These are phyloP conservation scores for Nibea coibor DNA, from an alignment of 2,113 vertebrate genomes.

Conservation along the genomic window DNA sequence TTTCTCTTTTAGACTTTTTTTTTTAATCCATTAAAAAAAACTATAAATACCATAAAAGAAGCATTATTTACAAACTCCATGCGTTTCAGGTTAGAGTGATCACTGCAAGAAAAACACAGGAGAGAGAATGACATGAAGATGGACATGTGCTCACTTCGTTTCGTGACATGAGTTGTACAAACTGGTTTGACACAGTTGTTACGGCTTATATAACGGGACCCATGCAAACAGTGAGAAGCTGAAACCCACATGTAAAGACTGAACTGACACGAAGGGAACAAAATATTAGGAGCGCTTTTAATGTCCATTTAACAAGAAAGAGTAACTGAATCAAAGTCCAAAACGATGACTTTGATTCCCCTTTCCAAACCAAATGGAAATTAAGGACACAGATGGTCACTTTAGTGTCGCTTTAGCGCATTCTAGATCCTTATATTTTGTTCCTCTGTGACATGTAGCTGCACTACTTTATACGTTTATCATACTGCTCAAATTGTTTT, in stretches of 20 bases:
- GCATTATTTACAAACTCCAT: constrained; percentile 99
- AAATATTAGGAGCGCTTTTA: constrained; percentile 19
- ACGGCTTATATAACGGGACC: not conserved
- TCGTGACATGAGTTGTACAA: constrained; percentile 27
- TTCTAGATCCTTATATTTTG: not conserved
- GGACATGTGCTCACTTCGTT: constrained; percentile 25
- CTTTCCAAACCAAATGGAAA: not conserved
- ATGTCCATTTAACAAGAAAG: not conserved
- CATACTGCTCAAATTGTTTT: constrained; percentile 52
- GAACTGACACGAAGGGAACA: not conserved
- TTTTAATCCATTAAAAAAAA: constrained; percentile 84
- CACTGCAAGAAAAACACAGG: constrained; percentile 91
- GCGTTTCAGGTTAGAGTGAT: constrained; percentile 95
- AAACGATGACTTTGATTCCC: not conserved
- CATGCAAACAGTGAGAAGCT: constrained; percentile 59
- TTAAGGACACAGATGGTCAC: not conserved
- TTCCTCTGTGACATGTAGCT: not conserved
- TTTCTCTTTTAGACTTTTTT: constrained; percentile 67
- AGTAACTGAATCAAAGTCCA: not conserved
- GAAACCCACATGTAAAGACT: constrained; percentile 20
- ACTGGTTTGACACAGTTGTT: constrained; percentile 34
- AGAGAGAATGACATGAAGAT: constrained; percentile 59
- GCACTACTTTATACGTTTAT: not conserved
- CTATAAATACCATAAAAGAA: constrained; percentile 97
- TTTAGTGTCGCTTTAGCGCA: not conserved